phyloP scores from a whole-genome alignment of 1,140 invertebrate species.

The Scaptomyza hsui region DNA sequence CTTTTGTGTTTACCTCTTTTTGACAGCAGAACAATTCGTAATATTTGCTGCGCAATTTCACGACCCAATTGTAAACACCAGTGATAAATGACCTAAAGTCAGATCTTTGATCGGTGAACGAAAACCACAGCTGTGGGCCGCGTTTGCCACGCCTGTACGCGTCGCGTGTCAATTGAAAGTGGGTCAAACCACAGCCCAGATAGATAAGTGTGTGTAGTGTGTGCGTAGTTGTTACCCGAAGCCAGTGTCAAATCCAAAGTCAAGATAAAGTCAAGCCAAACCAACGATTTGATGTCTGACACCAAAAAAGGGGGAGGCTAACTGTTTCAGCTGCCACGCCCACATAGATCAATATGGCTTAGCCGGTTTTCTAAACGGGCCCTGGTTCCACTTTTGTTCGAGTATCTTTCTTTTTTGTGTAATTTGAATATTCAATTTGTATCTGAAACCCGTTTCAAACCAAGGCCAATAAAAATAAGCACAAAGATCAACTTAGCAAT shows the following conservation, averaged over 20 bases:
- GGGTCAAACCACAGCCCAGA: slow-evolving; percentile 28
- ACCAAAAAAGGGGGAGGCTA: neutral
- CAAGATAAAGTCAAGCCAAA: slow-evolving; percentile 17
- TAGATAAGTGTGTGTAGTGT: neutral
- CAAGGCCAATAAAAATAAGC: slow-evolving; percentile 15
- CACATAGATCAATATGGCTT: slow-evolving; percentile 6
- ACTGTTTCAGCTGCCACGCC: slow-evolving; percentile 35
- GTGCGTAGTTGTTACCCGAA: no score
- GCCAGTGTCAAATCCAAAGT: slow-evolving; percentile 32
- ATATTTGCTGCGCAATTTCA: neutral
- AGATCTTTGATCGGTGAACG: slow-evolving; percentile 13
- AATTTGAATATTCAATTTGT: slow-evolving; percentile 25
- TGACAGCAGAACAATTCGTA: neutral
- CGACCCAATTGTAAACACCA: neutral
- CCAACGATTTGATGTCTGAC: neutral
- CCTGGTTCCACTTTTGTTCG: slow-evolving; percentile 17
- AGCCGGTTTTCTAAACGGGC: slow-evolving; percentile 41
- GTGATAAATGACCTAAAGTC: slow-evolving; percentile 4
- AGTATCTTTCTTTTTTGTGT: neutral
- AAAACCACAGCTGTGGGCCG: slow-evolving; percentile 22
- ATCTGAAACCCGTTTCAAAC: slow-evolving; percentile 25
- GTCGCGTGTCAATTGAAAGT: slow-evolving; percentile 37
- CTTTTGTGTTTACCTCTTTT: neutral
- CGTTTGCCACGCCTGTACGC: slow-evolving; percentile 21
- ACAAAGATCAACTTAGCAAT: slow-evolving; percentile 44